Evolutionary conservation across 2,113 vertebrate species (phyloP).

Genomic region (Edolisoma coerulescens): DNA sequence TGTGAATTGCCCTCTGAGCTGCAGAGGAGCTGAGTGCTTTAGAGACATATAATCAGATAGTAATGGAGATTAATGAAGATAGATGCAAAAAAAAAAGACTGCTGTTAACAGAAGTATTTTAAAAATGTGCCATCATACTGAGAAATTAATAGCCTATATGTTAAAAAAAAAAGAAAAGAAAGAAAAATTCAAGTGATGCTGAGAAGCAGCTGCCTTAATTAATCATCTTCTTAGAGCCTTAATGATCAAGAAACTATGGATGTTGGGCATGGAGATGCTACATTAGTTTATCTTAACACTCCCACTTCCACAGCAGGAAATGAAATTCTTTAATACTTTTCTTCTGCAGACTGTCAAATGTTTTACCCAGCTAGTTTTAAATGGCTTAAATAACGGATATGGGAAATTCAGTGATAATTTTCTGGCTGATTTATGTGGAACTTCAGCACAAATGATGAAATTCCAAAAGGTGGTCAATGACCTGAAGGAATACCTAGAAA

Average conservation of each 20-base stretch:
- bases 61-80: slow-evolving; percentile 13
- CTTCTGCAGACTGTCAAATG: neutral
- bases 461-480: neutral
- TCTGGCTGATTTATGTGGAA: neutral
- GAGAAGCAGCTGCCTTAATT: neutral
- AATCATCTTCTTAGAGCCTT: neutral
- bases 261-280: neutral
- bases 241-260: neutral
- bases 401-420: neutral
- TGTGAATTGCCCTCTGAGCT: neutral
- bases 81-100: neutral
- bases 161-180: neutral
- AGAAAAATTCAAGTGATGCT: neutral
- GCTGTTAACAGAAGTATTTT: neutral
- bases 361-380: neutral
- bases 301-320: neutral
- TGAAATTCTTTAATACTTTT: neutral
- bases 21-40: neutral
- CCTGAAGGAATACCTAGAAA: neutral
- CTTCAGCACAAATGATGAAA: neutral
- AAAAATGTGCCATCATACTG: neutral
- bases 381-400: neutral
- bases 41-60: neutral
- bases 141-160: neutral
- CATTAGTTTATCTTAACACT: neutral